These are phyloP conservation scores for Panopea generosa DNA, from an alignment of 2,888 invertebrate species.

Conservation along the genomic window DNA sequence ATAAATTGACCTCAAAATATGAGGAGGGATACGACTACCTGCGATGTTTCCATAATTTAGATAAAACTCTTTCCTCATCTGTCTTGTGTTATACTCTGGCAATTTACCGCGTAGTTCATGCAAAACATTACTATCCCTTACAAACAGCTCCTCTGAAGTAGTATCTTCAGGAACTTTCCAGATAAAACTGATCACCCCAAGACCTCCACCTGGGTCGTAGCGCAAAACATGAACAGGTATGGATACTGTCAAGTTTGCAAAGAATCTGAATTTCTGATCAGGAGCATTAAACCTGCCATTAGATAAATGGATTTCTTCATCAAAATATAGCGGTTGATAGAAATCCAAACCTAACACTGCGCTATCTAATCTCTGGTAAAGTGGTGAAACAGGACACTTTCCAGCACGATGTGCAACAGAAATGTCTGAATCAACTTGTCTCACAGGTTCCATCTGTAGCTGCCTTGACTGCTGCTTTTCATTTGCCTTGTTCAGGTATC, in stretches of 20 bases:
- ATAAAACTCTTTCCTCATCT: slow-evolving; percentile 24
- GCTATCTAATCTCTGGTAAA: slow-evolving; percentile 21
- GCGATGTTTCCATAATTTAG: slow-evolving; percentile 1
- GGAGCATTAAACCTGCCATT: slow-evolving; percentile 1
- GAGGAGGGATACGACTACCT: slow-evolving; percentile 2
- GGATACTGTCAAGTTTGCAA: slow-evolving; percentile 10
- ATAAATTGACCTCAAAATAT: slow-evolving; percentile 40
- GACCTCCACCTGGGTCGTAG: slow-evolving; percentile 31
- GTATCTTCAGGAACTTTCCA: slow-evolving; percentile 36
- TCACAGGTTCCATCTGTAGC: not conserved
- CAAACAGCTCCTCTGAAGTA: slow-evolving; percentile 13
- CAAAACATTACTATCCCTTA: not conserved
- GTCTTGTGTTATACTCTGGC: slow-evolving; percentile 38
- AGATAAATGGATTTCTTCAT: slow-evolving; percentile 26
- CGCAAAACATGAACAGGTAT: slow-evolving; percentile 8
- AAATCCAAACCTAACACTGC: slow-evolving; percentile 13
- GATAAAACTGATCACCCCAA: slow-evolving; percentile 28
- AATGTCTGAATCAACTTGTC: slow-evolving; percentile 1
- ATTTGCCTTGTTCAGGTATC: slow-evolving; percentile 20
- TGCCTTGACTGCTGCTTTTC: slow-evolving; percentile 28
- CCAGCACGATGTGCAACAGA: not conserved
- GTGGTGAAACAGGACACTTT: slow-evolving; percentile 3
- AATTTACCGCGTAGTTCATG: not conserved
- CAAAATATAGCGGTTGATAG: slow-evolving; percentile 18
- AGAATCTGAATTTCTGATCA: slow-evolving; percentile 6